Conservation (phyloP, 2,888 invertebrate species). For the Drosophila bunnanda region DNA sequence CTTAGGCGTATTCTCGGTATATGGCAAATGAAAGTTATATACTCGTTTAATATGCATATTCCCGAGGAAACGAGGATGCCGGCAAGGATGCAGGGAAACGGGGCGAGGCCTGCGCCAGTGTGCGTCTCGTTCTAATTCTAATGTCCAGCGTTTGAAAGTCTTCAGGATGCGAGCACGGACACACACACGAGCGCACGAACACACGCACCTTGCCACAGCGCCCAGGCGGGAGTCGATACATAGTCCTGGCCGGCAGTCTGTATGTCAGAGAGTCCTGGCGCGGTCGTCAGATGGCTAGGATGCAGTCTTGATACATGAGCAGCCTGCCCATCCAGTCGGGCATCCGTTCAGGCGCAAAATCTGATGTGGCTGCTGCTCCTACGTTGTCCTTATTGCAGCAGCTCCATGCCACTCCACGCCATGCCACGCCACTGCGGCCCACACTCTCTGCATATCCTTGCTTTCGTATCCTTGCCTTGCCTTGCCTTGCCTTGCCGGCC, state of each 20-base stretch:
- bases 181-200: slow-evolving; percentile 1
- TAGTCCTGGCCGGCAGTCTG: slow-evolving; percentile 23
- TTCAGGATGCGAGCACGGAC: slow-evolving; percentile 36
- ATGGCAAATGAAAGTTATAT: slow-evolving; percentile 63
- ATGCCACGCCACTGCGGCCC: background rate
- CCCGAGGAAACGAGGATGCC: slow-evolving; percentile 15
- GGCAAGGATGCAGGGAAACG: background rate
- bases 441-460: slow-evolving; percentile 20
- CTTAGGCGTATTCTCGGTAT: slow-evolving; percentile 43
- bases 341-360: slow-evolving; percentile 53
- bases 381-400: slow-evolving; percentile 50
- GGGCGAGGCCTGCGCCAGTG: slow-evolving; percentile 43
- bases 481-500: slow-evolving; percentile 30
- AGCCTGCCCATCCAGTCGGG: slow-evolving; percentile 47
- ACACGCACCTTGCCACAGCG: slow-evolving; percentile 6
- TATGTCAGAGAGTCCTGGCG: slow-evolving; percentile 31
- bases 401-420: background rate
- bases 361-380: slow-evolving; percentile 53
- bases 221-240: slow-evolving; percentile 19
- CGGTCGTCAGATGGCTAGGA: slow-evolving; percentile 52
- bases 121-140: slow-evolving; percentile 57
- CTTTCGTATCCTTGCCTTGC: slow-evolving; percentile 35
- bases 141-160: slow-evolving; percentile 62
- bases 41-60: slow-evolving; percentile 68
- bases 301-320: slow-evolving; percentile 58